Percentiles rank a stretch among this genome's conserved stretches.
Evolutionary conservation across 1,140 invertebrate species (phyloP).

Genomic region (Papilio xuthus): DNA sequence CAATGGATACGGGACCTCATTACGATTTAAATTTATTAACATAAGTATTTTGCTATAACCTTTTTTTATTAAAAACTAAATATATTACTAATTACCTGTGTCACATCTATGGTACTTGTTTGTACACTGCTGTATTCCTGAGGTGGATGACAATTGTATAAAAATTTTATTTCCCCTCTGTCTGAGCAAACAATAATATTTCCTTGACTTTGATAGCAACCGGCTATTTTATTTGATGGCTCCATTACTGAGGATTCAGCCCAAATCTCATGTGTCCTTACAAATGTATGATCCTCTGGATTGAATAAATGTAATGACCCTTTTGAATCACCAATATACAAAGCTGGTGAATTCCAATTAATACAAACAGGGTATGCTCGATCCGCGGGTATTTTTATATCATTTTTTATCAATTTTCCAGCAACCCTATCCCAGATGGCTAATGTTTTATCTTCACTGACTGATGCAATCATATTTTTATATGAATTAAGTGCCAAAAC

Average conservation of each 20-base stretch:
- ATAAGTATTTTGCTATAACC: too few species aligned
- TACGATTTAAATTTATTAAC: too few species aligned
- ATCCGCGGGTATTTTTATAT: constrained; percentile 67
- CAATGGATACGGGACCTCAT: too few species aligned
- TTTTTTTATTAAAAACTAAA: too few species aligned
- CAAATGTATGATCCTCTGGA: constrained; percentile 59
- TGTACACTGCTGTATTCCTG: constrained; percentile 62
- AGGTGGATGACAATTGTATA: constrained; percentile 69
- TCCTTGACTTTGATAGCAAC: constrained; percentile 64
- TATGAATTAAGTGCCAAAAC: constrained; percentile 60
- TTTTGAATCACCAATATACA: constrained; percentile 74
- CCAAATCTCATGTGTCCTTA: constrained; percentile 66
- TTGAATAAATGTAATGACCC: constrained; percentile 67
- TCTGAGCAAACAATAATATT: constrained; percentile 66
- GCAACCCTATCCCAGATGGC: constrained; percentile 71
- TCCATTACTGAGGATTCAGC: constrained; percentile 57
- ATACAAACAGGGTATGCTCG: constrained; percentile 70
- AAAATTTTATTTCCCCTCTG: constrained; percentile 73
- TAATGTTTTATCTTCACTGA: constrained; percentile 74
- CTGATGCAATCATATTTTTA: constrained; percentile 68
- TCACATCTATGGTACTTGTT: constrained; percentile 68
- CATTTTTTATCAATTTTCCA: constrained; percentile 63
- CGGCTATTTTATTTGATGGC: constrained; percentile 66
- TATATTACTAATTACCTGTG: constrained; percentile 57
- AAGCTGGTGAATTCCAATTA: constrained; percentile 64